Conservation (phyloP, 2,888 invertebrate species). For the Linyphia triangularis region DNA sequence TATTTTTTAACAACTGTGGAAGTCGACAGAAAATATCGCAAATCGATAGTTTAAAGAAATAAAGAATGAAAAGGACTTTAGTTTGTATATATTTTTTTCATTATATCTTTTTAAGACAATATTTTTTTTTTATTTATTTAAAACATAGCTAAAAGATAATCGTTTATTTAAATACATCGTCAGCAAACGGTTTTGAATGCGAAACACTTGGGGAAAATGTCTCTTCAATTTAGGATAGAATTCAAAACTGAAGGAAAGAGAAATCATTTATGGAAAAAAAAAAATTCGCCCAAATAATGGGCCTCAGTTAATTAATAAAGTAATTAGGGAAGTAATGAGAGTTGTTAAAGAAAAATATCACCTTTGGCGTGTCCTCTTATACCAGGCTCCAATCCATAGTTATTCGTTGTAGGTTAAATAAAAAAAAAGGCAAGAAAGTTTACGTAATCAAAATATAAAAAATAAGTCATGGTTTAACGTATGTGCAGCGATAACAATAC, state of each 20-base stretch:
- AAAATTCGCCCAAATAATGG: not conserved
- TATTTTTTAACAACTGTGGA: not conserved
- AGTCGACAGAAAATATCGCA: conserved; percentile 25
- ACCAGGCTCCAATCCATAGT: conserved; percentile 1
- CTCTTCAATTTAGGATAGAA: not conserved
- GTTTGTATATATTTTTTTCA: not conserved
- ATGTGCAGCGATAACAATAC: conserved; percentile 25
- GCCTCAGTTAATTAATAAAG: conserved; percentile 36
- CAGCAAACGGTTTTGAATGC: conserved; percentile 8
- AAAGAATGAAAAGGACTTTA: conserved; percentile 12
- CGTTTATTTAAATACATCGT: conserved; percentile 4
- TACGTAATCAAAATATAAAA: not conserved
- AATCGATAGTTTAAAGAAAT: conserved; percentile 37
- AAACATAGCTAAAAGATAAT: not conserved
- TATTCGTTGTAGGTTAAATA: not conserved
- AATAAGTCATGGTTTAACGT: conserved; percentile 6
- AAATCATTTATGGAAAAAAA: not conserved
- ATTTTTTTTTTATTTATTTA: conserved; percentile 26
- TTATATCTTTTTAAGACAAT: too few relatives aligned
- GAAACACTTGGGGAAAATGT: conserved; percentile 22
- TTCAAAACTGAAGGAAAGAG: not conserved
- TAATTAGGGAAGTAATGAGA: conserved; percentile 46
- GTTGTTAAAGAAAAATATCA: conserved; percentile 35
- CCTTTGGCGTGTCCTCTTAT: not conserved
- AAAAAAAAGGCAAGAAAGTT: not conserved